Evolutionary conservation across 2,797 vertebrate species (phyloP).

Genomic region (Rhinoraja longicauda): DNA sequence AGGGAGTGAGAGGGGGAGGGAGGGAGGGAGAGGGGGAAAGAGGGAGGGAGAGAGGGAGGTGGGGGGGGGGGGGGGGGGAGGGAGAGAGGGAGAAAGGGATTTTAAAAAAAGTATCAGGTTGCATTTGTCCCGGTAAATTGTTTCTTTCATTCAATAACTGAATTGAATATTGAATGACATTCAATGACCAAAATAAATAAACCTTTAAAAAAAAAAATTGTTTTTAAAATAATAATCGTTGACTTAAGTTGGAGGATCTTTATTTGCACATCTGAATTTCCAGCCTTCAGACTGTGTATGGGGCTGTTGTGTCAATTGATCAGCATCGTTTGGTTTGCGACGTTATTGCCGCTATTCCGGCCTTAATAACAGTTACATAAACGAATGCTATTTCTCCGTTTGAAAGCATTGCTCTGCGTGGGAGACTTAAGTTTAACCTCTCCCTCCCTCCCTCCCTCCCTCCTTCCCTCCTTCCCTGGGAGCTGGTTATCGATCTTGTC

Average conservation of each 20-base stretch:
- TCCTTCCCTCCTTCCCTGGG: no score
- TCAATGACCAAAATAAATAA: not conserved
- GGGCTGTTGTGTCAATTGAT: not conserved
- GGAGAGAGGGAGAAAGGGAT: no score
- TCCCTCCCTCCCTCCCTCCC: no score
- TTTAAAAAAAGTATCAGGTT: not conserved
- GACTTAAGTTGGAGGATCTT: not conserved
- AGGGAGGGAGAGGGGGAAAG: no score
- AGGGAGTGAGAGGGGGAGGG: no score
- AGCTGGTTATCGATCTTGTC: not conserved
- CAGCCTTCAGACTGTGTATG: not conserved
- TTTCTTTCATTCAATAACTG: no score
- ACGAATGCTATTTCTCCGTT: not conserved
- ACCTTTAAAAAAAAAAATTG: not conserved
- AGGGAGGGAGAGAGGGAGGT: no score
- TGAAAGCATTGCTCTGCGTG: not conserved
- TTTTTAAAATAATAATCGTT: not conserved
- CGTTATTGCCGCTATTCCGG: not conserved
- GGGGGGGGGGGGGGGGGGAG: no score
- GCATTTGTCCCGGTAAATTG: not conserved
- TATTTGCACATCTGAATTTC: not conserved
- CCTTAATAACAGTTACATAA: slow-evolving; percentile 14
- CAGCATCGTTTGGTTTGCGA: slow-evolving; percentile 26
- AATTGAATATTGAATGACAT: no score
- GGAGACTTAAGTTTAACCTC: not conserved